phyloP scores from a whole-genome alignment of 92 coral and sea anemone genomes.

The Parazoanthus darwini region DNA sequence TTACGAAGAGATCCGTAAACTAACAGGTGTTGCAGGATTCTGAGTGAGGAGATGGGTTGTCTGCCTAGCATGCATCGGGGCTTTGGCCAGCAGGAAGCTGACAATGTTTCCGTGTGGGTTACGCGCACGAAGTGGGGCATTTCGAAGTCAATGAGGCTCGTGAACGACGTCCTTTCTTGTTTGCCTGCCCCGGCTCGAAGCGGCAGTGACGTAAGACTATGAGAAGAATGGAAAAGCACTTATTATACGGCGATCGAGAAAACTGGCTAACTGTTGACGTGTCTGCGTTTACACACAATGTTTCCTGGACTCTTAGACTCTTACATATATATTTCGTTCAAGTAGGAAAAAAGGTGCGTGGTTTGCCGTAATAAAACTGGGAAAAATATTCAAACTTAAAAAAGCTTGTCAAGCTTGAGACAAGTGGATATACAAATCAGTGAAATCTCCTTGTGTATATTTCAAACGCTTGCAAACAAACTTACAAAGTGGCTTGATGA shows the following conservation, averaged over 20 bases:
- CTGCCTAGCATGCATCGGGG: constrained; percentile 7
- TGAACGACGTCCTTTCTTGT: neutral
- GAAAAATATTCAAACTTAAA: neutral
- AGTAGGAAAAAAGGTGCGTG: neutral
- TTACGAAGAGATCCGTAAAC: constrained; percentile 83
- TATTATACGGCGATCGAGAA: neutral
- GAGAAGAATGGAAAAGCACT: neutral
- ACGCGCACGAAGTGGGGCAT: neutral
- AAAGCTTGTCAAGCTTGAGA: neutral
- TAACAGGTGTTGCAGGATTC: constrained; percentile 90
- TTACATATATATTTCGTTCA: neutral
- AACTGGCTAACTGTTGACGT: neutral
- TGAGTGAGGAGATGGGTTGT: constrained; percentile 29
- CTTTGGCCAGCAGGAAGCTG: neutral
- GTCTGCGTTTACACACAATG: too few species aligned
- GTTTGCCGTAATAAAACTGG: neutral
- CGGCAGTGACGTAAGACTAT: neutral
- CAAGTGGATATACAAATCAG: neutral
- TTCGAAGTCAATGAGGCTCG: neutral
- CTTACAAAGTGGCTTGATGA: too few species aligned
- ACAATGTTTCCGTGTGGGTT: neutral
- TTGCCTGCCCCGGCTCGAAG: neutral
- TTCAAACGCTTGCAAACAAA: too few species aligned
- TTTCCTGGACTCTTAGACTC: neutral
- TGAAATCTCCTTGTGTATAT: neutral